phyloP scores from a whole-genome alignment of 2,113 vertebrate species.

The Mixornis gularis region DNA sequence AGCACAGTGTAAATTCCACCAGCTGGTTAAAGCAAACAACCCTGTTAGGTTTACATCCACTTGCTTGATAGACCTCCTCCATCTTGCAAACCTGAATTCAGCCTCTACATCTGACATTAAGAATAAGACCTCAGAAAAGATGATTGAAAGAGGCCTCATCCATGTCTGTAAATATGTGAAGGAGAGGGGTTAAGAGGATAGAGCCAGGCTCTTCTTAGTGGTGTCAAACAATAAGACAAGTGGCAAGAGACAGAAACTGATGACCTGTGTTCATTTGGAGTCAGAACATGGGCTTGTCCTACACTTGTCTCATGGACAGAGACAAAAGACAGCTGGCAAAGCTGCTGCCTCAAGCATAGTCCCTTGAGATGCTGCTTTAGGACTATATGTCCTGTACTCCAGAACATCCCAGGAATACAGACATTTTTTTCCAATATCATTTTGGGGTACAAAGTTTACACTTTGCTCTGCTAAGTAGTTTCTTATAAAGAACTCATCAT shows the following conservation, averaged over 20 bases:
- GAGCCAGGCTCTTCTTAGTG: background rate
- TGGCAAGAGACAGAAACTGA: background rate
- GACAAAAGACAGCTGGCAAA: background rate
- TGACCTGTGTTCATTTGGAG: background rate
- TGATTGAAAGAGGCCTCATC: background rate
- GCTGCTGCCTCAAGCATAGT: background rate
- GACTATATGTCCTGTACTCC: background rate
- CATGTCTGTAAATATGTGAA: background rate
- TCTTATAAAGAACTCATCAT: background rate
- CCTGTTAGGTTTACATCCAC: background rate
- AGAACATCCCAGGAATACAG: background rate
- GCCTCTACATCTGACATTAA: background rate
- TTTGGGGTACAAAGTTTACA: background rate
- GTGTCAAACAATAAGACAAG: background rate
- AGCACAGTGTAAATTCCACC: background rate
- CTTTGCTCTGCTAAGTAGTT: background rate
- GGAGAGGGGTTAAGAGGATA: background rate
- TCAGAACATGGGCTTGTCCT: background rate
- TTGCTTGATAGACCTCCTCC: background rate
- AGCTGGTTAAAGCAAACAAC: background rate
- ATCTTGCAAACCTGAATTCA: background rate
- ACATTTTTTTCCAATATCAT: background rate
- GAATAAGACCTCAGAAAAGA: background rate
- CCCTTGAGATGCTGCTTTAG: background rate
- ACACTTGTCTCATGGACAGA: background rate